Percentiles rank a stretch among this genome's conserved stretches.
phyloP scores from a whole-genome alignment of 2,113 vertebrate species.

The Oncorhynchus keta region DNA sequence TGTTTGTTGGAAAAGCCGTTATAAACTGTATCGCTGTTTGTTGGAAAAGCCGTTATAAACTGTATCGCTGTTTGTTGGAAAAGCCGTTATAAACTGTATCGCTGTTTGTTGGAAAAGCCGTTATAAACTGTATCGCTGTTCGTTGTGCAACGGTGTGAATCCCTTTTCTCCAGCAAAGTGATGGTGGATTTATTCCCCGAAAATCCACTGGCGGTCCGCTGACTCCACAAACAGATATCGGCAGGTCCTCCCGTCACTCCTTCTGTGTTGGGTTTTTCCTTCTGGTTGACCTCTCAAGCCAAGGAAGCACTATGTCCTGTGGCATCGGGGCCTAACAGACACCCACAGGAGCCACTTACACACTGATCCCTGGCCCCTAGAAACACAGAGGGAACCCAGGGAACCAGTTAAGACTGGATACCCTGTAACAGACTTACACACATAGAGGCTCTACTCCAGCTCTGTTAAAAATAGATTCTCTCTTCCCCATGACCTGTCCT shows the following conservation, averaged over 20 bases:
- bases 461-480: neutral
- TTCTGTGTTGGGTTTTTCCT: neutral
- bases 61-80: conserved; percentile 20
- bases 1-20: conserved; percentile 47
- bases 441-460: neutral
- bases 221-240: conserved; percentile 16
- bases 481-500: no score
- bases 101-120: conserved; percentile 47
- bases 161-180: conserved; percentile 1
- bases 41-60: conserved; percentile 45
- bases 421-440: neutral
- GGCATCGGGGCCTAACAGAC: neutral
- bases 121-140: conserved; percentile 34
- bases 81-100: conserved; percentile 41
- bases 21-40: conserved; percentile 49
- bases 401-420: neutral
- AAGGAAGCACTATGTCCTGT: neutral
- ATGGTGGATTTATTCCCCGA: conserved; percentile 31
- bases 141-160: neutral
- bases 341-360: neutral
- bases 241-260: neutral
- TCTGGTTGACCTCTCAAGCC: neutral
- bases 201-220: conserved; percentile 25
- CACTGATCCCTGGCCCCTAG: neutral
- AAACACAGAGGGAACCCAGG: neutral